Conservation (phyloP, 2,888 invertebrate genomes). For the Idaea aversata region DNA sequence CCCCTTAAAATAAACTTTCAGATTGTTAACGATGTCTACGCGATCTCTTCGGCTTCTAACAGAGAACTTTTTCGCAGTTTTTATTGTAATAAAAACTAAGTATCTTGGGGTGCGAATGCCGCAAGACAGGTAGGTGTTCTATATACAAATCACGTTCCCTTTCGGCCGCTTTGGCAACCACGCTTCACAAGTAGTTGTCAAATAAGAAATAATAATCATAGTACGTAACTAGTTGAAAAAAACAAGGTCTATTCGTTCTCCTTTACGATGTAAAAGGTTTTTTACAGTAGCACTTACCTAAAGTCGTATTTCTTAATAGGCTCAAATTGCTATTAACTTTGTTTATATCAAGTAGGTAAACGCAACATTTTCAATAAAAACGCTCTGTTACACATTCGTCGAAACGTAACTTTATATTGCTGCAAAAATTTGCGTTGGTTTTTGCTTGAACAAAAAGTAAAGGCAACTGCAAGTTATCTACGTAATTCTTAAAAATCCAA, state of each 20-base stretch:
- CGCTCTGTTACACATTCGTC: neutral
- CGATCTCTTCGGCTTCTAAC: neutral
- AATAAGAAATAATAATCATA: no score
- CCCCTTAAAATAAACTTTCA: neutral
- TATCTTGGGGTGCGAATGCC: conserved; percentile 15
- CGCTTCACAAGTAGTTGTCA: no score
- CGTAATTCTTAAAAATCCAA: no score
- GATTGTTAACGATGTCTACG: neutral
- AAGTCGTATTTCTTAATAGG: neutral
- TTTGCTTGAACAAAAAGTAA: neutral
- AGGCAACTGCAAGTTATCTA: neutral
- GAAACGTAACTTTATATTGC: neutral
- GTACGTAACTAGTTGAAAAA: no score
- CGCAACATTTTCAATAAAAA: neutral
- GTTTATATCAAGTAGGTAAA: neutral
- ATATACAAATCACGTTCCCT: conserved; percentile 20
- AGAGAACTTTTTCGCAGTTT: neutral
- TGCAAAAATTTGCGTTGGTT: neutral
- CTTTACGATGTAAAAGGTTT: neutral
- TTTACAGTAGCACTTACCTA: neutral
- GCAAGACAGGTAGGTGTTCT: conserved; percentile 12
- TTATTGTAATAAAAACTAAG: conserved; percentile 14
- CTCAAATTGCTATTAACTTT: neutral
- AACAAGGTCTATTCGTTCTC: neutral
- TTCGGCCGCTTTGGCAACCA: neutral